Evolutionary conservation across 1,140 invertebrate species (phyloP).

Genomic region (Meloidogyne chitwoodi): DNA sequence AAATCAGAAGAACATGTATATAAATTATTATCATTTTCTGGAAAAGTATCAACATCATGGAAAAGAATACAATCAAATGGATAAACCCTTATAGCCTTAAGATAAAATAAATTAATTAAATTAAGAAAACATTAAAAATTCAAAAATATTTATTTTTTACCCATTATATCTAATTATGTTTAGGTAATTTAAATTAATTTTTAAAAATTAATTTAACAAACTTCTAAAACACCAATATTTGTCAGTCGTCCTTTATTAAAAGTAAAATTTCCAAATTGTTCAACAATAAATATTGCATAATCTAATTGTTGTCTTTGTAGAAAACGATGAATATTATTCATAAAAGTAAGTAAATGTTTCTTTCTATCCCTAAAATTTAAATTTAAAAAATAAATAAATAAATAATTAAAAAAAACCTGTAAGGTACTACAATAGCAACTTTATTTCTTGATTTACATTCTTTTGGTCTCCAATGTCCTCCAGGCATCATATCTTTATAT

Average conservation of each 20-base stretch:
- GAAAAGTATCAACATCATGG: conserved; percentile 86
- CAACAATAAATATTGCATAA: conserved; percentile 6
- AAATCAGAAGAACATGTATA: conserved; percentile 71
- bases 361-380: conserved; percentile 1
- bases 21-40: conserved; percentile 77
- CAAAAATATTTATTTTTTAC: conserved; percentile 63
- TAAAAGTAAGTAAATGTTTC: not conserved
- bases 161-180: too few relatives aligned
- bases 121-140: conserved; percentile 70
- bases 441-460: conserved; percentile 32
- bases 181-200: too few relatives aligned
- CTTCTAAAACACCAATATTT: not conserved
- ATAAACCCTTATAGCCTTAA: not conserved
- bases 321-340: not conserved
- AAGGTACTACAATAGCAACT: conserved; percentile 80
- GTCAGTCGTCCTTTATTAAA: not conserved
- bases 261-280: not conserved
- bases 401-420: conserved; percentile 68
- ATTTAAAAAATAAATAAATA: conserved; percentile 55
- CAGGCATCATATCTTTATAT: conserved; percentile 34
- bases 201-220: not conserved
- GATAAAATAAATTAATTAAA: conserved; percentile 63
- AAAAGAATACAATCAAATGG: conserved; percentile 73
- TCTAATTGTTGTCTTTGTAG: conserved; percentile 11
- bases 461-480: conserved; percentile 38